Conservation (phyloP, 2,113 vertebrate species). For the Hemicordylus capensis region DNA sequence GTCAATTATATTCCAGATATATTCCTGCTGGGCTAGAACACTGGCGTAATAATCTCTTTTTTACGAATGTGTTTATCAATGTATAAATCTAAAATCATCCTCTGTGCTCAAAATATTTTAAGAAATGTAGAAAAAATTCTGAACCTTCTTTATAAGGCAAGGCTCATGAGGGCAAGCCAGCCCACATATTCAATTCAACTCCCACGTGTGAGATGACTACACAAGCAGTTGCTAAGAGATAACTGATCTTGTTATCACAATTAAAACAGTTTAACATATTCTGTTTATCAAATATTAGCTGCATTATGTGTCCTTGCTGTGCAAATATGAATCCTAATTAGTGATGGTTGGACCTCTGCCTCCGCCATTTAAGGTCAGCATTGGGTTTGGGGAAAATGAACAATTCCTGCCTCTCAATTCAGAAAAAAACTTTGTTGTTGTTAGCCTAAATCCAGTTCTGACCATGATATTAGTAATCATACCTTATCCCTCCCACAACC, state of each 20-base stretch:
- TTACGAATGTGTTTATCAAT: not conserved
- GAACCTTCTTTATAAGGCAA: not conserved
- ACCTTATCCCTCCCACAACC: too few species aligned
- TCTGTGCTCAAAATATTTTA: conserved; percentile 1
- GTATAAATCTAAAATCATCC: not conserved
- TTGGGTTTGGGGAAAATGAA: too few species aligned
- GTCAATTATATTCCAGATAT: conserved; percentile 8
- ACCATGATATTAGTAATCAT: too few species aligned
- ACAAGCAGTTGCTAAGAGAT: not conserved
- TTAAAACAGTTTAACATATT: not conserved
- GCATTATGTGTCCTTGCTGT: not conserved
- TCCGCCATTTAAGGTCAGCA: too few species aligned
- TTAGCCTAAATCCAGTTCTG: too few species aligned
- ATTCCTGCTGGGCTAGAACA: not conserved
- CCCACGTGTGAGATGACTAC: not conserved
- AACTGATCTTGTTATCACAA: not conserved
- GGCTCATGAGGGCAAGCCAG: not conserved
- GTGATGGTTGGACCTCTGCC: too few species aligned
- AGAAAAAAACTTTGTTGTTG: too few species aligned
- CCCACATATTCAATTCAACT: not conserved
- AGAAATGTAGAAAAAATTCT: not conserved
- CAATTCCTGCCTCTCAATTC: too few species aligned
- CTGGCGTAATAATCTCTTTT: not conserved
- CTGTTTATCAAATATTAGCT: not conserved
- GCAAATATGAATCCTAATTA: too few species aligned